Conservation (phyloP, 2,113 vertebrate species). For the Rallus limicola region DNA sequence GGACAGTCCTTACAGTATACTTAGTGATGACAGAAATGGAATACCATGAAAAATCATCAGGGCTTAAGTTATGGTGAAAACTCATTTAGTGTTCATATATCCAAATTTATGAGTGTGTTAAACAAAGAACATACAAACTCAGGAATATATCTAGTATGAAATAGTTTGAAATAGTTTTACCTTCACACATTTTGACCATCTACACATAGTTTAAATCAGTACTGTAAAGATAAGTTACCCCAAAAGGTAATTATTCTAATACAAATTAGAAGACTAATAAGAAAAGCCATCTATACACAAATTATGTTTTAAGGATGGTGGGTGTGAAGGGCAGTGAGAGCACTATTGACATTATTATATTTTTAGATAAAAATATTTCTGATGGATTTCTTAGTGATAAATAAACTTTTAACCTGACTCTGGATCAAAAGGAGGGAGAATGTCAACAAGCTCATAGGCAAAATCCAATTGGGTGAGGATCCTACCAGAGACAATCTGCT, state of each 20-base stretch:
- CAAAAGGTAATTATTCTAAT: background rate
- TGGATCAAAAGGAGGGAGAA: background rate
- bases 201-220: background rate
- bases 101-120: background rate
- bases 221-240: background rate
- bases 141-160: background rate
- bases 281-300: background rate
- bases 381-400: background rate
- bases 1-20: background rate
- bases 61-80: background rate
- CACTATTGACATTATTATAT: background rate
- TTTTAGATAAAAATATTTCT: background rate
- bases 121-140: background rate
- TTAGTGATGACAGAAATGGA: background rate
- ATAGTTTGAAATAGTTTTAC: background rate
- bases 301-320: background rate
- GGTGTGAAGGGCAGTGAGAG: rapidly evolving
- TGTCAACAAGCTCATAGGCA: background rate
- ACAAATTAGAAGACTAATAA: background rate
- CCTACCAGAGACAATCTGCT: background rate
- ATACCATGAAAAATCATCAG: background rate
- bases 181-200: rapidly evolving
- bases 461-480: background rate
- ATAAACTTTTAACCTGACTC: background rate
- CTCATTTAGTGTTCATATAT: background rate